These are phyloP conservation scores for Hyposoter didymator DNA, from an alignment of 2,888 invertebrate species.

Conservation along the genomic window DNA sequence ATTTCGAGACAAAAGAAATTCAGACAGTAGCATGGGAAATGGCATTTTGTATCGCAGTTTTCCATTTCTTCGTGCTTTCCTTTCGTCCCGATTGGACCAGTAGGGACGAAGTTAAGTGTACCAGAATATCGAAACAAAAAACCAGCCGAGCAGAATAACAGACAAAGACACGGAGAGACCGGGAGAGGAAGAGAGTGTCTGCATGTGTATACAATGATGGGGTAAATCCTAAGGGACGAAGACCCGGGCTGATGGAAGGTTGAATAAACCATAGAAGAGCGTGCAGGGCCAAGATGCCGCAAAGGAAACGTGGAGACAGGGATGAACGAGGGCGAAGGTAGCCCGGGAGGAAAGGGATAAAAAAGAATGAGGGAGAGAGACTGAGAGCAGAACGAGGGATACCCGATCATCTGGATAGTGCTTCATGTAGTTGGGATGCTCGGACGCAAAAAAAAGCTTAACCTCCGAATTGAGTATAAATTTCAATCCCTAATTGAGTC, in stretches of 20 bases:
- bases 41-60: conserved; percentile 1
- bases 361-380: conserved; percentile 2
- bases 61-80: conserved; percentile 33
- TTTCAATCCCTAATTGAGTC: neutral
- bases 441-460: neutral
- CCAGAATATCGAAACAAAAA: conserved; percentile 15
- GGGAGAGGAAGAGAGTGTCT: conserved; percentile 40
- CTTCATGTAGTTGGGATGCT: conserved; percentile 3
- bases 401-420: conserved; percentile 20
- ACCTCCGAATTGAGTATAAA: neutral
- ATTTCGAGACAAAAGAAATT: neutral
- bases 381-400: conserved; percentile 15
- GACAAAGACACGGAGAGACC: conserved; percentile 11
- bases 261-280: conserved; percentile 72
- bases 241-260: conserved; percentile 70
- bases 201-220: conserved; percentile 59
- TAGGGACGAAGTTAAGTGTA: conserved; percentile 34
- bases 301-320: conserved; percentile 30
- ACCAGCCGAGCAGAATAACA: conserved; percentile 19
- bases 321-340: conserved; percentile 21
- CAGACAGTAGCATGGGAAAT: neutral
- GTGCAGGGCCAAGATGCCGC: conserved; percentile 59
- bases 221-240: conserved; percentile 67
- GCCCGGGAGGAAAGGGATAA: neutral
- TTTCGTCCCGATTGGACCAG: conserved; percentile 25